Evolutionary conservation across 1,140 invertebrate species (phyloP).

Genomic region (Hyphantria cunea): DNA sequence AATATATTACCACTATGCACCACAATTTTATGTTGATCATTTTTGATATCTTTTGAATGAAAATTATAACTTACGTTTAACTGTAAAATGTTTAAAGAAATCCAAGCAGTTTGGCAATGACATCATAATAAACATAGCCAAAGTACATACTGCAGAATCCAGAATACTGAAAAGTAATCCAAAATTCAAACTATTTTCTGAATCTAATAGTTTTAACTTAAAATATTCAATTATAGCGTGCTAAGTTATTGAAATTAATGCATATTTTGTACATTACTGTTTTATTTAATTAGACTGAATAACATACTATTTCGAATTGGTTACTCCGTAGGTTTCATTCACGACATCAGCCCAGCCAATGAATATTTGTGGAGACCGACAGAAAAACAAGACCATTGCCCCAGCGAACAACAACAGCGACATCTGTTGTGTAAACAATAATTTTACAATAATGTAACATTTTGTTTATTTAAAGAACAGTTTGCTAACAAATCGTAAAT

Average conservation of each 20-base stretch:
- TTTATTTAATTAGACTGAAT: not conserved
- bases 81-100: conserved; percentile 84
- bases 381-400: conserved; percentile 60
- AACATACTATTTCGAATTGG: conserved; percentile 52
- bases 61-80: conserved; percentile 31
- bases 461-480: no score
- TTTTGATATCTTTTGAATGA: no score
- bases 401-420: conserved; percentile 14
- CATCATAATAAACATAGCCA: conserved; percentile 90
- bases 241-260: no score
- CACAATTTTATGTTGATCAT: no score
- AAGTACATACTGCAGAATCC: conserved; percentile 85
- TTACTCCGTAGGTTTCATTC: conserved; percentile 30
- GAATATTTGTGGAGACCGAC: conserved; percentile 63
- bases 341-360: conserved; percentile 57
- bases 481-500: no score
- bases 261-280: no score
- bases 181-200: no score
- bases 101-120: conserved; percentile 88
- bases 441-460: no score
- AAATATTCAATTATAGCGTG: no score
- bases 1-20: no score
- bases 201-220: no score
- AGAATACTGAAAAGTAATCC: conserved; percentile 85
- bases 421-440: no score